Base-by-base conservation (phyloP, 2,888 invertebrate species). In the Meganola albula region DNA sequence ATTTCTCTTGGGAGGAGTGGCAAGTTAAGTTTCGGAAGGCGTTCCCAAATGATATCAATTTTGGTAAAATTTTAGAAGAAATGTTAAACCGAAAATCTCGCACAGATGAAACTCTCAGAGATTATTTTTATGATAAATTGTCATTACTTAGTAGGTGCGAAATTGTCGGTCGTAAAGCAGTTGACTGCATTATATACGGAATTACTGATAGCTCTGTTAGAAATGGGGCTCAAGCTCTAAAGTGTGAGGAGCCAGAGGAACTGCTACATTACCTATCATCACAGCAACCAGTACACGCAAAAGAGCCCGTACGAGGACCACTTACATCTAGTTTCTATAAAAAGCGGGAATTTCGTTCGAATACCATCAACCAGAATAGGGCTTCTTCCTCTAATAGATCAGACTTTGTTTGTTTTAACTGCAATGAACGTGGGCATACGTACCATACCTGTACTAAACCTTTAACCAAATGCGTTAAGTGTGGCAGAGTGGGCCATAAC, bases 111-210 rank as follows among this genome's bases (percentile, higher is more conserved):
- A 34, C 31, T 51, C 63, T 63, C 60, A 61, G 58, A 1, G 57
- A 54, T 22, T 67, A 64, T 31, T 65, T 40, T 26, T 52, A 58
- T 18, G 47, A 43, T 2, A 53, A 57, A 37, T 3, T 52, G 5
- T 52, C 63, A 27, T 31, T 53, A 6, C 24, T 62, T 23, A 44
- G 35, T 38, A 42, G 32, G 28, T 34, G 41, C 40, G 26, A 32
- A 1, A 10, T 48, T 6, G 14, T 38, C 8, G 41, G 30, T 3
- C 34, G 34, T 22, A 23, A 7, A 5, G 38, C 48, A 0, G 39
- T 34, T 20, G 41, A 44, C 0, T 49, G 46, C 21, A 10, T 46
- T 3, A 49, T 46, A 1, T 12, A 31, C 0, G 44, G n/a, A 44
- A 1, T 22, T 49, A n/a, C 46, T 42, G n/a, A n/a, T n/a, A n/a